A percentile compares a stretch with the other conserved stretches of the same genome.
Conservation (phyloP, 2,888 invertebrate species). For the Lottia scabra region DNA sequence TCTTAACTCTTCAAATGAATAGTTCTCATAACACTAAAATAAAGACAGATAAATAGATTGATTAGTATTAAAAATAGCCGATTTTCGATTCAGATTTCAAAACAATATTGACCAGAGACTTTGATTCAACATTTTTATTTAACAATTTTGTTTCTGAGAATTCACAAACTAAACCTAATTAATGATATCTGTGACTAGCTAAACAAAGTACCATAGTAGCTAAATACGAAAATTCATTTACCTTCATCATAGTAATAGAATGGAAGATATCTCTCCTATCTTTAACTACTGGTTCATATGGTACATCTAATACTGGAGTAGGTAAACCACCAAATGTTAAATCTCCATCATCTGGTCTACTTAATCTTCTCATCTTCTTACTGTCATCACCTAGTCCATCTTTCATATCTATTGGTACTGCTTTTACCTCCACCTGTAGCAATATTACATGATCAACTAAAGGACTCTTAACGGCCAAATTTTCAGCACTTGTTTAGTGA, state of each 20-base stretch:
- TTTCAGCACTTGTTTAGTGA: no score
- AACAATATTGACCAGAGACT: no score
- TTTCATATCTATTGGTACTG: constrained; percentile 77
- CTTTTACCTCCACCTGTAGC: constrained; percentile 78
- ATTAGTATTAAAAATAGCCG: no score
- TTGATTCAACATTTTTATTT: no score
- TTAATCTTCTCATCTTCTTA: constrained; percentile 73
- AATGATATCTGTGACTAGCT: background rate
- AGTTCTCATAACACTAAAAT: constrained; percentile 84
- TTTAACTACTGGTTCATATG: constrained; percentile 87
- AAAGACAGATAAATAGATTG: background rate
- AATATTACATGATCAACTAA: no score
- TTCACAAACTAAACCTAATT: background rate
- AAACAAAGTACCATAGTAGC: no score
- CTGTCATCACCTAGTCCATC: constrained; percentile 74
- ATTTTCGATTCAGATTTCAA: no score
- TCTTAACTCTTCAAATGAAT: constrained; percentile 94
- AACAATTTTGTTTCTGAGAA: background rate
- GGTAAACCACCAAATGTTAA: constrained; percentile 77
- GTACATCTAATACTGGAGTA: constrained; percentile 77
- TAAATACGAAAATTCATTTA: constrained; percentile 57
- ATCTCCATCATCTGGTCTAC: constrained; percentile 64
- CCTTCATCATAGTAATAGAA: constrained; percentile 95
- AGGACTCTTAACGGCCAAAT: no score
- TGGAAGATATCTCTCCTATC: constrained; percentile 91